Base-by-base conservation (phyloP, 2,888 invertebrate genomes). In the Suillia variegata region DNA sequence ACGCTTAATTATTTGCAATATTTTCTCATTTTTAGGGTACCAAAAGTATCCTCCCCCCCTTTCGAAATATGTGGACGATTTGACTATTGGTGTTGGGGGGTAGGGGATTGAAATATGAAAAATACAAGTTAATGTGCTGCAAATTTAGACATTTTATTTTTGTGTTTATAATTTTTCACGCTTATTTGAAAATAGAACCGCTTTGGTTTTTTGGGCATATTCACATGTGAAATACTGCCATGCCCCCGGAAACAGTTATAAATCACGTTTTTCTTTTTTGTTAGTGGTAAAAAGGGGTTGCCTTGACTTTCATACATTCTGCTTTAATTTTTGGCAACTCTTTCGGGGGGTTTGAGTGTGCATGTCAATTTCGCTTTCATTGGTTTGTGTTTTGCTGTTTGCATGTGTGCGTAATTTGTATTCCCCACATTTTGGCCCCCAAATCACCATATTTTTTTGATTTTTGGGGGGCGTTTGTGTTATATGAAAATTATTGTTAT, bases 121-220 rank as follows among this genome's bases (percentile, higher is more conserved):
- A 38, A 38, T 38, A n/a, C 15, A n/a, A 10, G 38, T 38, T 38
- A 38, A 38, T 38, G n/a, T 38, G 6, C 38, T 5, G 15, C 38
- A 38, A 38, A 38, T 38, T 38, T 38, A 38, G 38, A 38, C 38
- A 26, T 26, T 38, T 38, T 13, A n/a, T 38, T 38, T 38, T 38
- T 38, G 6, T n/a, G 26, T 26, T 26, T 26, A 26, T 10, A 26
- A 38, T 38, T 38, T 38, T 26, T 38, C 38, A 4, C 38, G 4
- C 38, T n/a, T 3, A 38, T 38, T n/a, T 38, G 38, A n/a, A n/a
- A n/a, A n/a, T n/a, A 13, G 26, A 26, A 26, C 26, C 5, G 5
- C 10, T 26, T 26, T n/a, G n/a, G n/a, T n/a, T n/a, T n/a, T n/a
- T n/a, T 26, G 26, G 26, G 26, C n/a, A n/a, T n/a, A 10, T 26